Percentiles rank a stretch among this genome's conserved stretches.
phyloP scores from a whole-genome alignment of 1,140 invertebrate genomes.

The Elymnias hypermnestra region DNA sequence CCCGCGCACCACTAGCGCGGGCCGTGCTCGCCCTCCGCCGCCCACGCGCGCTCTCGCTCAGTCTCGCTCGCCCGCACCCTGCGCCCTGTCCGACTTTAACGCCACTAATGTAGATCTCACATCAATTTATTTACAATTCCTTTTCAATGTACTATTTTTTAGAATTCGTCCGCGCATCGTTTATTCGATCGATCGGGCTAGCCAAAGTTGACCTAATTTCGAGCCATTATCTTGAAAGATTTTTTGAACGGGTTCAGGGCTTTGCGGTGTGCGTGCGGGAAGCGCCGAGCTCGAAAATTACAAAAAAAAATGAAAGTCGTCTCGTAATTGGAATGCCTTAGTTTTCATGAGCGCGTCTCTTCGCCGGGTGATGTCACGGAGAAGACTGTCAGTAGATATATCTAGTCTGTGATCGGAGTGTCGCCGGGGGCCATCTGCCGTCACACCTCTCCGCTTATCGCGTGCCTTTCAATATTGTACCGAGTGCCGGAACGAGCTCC shows the following conservation, averaged over 20 bases:
- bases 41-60: conserved; percentile 25
- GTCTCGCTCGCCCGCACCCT: not conserved
- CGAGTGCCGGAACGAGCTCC: conserved; percentile 43
- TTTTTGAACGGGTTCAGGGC: not conserved
- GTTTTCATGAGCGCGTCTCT: conserved; percentile 35
- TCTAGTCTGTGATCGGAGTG: conserved; percentile 73
- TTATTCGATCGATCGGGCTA: no score
- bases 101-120: no score
- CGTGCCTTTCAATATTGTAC: conserved; percentile 71
- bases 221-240: no score
- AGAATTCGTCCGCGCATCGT: no score
- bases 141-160: no score
- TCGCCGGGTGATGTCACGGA: conserved; percentile 47
- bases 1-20: conserved; percentile 42
- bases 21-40: no score
- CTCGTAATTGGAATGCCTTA: conserved; percentile 10
- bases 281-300: not conserved
- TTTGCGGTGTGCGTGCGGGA: not conserved
- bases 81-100: not conserved
- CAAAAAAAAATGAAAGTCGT: no score
- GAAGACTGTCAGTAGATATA: conserved; percentile 72
- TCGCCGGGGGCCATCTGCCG: conserved; percentile 69
- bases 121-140: no score
- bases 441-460: conserved; percentile 72
- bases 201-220: no score